A percentile compares a stretch with the other conserved stretches of the same genome.
These are phyloP conservation scores for Ryuthela nishihirai DNA, from an alignment of 2,888 invertebrate genomes.

Conservation along the genomic window DNA sequence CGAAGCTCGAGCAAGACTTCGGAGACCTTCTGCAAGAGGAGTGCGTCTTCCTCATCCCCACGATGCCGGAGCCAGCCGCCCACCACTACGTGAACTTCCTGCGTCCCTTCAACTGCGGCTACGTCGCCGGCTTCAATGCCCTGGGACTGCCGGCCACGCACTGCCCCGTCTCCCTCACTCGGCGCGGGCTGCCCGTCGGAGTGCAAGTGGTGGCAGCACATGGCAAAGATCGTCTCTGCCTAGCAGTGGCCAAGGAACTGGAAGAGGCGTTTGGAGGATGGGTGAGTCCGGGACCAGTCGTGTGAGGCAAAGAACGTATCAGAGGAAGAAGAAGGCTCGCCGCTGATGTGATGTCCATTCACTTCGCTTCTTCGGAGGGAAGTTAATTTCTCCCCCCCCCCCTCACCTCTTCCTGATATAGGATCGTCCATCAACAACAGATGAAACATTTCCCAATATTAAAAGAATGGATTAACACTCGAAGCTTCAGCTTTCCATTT, in stretches of 20 bases:
- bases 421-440: too few species aligned
- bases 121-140: constrained; percentile 51
- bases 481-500: too few species aligned
- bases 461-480: too few species aligned
- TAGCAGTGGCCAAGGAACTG: constrained; percentile 70
- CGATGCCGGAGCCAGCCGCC: constrained; percentile 50
- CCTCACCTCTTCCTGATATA: too few species aligned
- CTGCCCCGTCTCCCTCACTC: constrained; percentile 49
- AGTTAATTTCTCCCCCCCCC: too few species aligned
- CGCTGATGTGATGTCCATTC: too few species aligned
- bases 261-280: constrained; percentile 80
- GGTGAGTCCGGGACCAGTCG: constrained; percentile 51
- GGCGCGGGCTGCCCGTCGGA: constrained; percentile 51
- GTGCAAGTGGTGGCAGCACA: constrained; percentile 51
- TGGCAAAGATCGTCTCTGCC: constrained; percentile 46
- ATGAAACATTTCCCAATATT: too few species aligned
- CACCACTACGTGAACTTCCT: constrained; percentile 51
- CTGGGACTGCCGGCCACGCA: constrained; percentile 51
- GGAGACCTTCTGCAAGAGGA: constrained; percentile 50
- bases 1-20: constrained; percentile 37
- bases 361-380: too few species aligned
- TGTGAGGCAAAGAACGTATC: too few species aligned
- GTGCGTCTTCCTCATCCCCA: constrained; percentile 48
- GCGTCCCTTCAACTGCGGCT: constrained; percentile 50
- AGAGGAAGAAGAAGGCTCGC: too few species aligned